Base-by-base conservation (phyloP, 2,113 vertebrate species). In the Elanus axillaris region DNA sequence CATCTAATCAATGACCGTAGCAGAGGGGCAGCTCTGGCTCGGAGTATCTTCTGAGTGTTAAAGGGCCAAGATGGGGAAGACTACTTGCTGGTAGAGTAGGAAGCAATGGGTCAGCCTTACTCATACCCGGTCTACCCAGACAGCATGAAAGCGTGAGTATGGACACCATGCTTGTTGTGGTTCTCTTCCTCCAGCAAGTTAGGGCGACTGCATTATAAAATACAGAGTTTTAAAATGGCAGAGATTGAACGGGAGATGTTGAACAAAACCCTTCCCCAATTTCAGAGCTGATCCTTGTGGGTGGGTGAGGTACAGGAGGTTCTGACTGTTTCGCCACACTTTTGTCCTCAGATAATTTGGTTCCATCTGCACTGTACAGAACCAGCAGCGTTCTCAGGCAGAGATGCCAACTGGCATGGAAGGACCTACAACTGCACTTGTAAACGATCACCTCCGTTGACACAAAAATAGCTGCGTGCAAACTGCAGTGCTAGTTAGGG, bases 381-480 rank as follows among this genome's bases (percentile, higher is more conserved):
- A 20, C 13, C 31, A 53, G 38, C 13, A 69, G 31, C 10, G 0
- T 58, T 34, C 55, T 55, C 1, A 0, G 36, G 42, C 43, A 52
- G 34, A 79, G 34, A 29, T 38, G 31, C 34, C 55, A 69, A 48
- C 31, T 47, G 26, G 15, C 11, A 4, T 52, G 34, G 43, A 71
- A 86, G 50, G 17, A 58, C 34, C 56, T 90, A 25, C 17, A 17
- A 20, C 16, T 47, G 43, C 27, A 8, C 22, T 77, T 43, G n/a
- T 15, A 62, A 77, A 50, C 1, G 0, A 59, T 29, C 26, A 47
- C 0, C 1, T 43, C 31, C 68, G 10, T 45, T 0, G 0, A 38
- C 11, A 74, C 0, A 0, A 59, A 59, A 47, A 22, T 59, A 38
- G 13, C 32, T 82, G 20, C 19, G 10, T 67, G 48, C 12, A 88